These are phyloP conservation scores for Anguilla anguilla DNA, from an alignment of 2,797 vertebrate species.

Conservation along the genomic window DNA sequence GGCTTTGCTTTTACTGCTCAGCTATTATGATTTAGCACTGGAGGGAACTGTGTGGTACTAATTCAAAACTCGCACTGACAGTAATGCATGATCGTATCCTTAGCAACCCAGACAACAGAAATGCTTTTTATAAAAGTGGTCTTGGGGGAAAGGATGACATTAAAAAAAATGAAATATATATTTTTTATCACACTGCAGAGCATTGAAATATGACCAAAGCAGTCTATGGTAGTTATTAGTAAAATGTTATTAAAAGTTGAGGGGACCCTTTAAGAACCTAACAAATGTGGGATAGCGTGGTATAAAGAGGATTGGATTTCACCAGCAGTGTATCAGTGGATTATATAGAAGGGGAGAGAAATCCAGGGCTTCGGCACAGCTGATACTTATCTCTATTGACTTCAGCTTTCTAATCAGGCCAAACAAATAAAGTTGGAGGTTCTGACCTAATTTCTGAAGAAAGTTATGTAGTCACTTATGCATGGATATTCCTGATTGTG, in stretches of 20 bases:
- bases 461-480: conserved; percentile 41
- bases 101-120: conserved; percentile 29
- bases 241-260: conserved; percentile 72
- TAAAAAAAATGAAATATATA: neutral
- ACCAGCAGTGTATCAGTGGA: conserved; percentile 36
- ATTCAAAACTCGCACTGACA: conserved; percentile 26
- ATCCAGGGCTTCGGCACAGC: conserved; percentile 9
- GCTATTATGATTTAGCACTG: conserved; percentile 34
- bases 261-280: conserved; percentile 63
- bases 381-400: conserved; percentile 52
- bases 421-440: conserved; percentile 65
- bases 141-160: neutral
- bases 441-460: conserved; percentile 62
- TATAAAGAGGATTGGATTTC: conserved; percentile 46
- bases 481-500: conserved; percentile 38
- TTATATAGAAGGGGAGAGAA: conserved; percentile 40
- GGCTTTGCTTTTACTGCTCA: conserved; percentile 22
- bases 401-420: conserved; percentile 60
- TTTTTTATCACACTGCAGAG: conserved; percentile 54
- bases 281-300: conserved; percentile 51
- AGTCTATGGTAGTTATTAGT: conserved; percentile 73
- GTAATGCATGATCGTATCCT: conserved; percentile 35
- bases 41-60: neutral
- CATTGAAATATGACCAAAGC: conserved; percentile 63
- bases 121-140: conserved; percentile 18